Base-by-base conservation (phyloP, 2,113 vertebrate genomes). In the Cervus canadensis region DNA sequence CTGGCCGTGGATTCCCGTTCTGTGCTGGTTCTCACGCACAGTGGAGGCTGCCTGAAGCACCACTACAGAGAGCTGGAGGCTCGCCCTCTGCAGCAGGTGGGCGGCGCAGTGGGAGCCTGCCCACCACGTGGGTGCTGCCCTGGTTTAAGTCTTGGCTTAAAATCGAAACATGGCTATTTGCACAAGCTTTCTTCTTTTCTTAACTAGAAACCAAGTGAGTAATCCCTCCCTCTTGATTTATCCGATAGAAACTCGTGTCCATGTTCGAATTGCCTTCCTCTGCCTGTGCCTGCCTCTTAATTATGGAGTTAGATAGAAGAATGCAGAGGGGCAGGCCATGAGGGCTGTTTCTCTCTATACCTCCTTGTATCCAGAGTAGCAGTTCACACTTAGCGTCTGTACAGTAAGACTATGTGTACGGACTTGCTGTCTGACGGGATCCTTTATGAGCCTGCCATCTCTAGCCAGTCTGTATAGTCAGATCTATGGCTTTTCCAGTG, bases 1-100 rank as follows among this genome's bases (percentile, higher is more conserved):
- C 26, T 21, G 0, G 14, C 9, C 0, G 6, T 2, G 30, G 57
- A 2, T 14, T 28, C 36, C 2, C 17, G 1, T 21, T 43, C 21
- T 2, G 6, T 6, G 60, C 52, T 0, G 0, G 9, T 21, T 14
- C 16, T 6, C 8, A 8, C 28, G 5, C 9, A 0, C 2, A 2
- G 64, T 12, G 1, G 54, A 50, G 78, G 40, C 87, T 14, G 15
- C 43, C 81, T 5, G 11, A 45, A 3, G 14, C 2, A 4, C 64
- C 25, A 36, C 3, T 4, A 3, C 15, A 14, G 28, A 59, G 1
- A 50, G 64, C 45, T 26, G 6, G 57, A 48, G 30, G 56, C 50
- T 26, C 26, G 0, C 54, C 4, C 0, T 12, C 64, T 1, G 6
- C 5, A 2, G 16, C 26, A 14, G 4, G 16, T 28, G 40, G n/a